Evolutionary conservation across 1,140 invertebrate genomes (phyloP), one percentile per base, ranked within the genome.

Genomic region (Pachypsylla venusta): DNA sequence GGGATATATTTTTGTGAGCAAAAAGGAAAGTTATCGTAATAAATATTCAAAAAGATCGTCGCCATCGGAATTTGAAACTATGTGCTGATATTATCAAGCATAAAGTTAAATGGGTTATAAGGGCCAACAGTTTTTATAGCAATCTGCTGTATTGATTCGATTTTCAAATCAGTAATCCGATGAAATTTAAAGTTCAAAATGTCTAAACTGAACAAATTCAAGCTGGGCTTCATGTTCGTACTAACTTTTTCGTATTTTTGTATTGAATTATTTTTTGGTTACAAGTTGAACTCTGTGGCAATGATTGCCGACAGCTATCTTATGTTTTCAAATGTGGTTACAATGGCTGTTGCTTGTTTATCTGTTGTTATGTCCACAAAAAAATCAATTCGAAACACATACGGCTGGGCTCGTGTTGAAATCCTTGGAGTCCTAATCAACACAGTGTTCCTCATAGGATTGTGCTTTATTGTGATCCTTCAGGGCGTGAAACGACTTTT

Each of bases 241-340:
- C n/a, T 4, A 7, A 48, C 42, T 3, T 48, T 19, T 48, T 48
- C 16, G 4, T 48, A 48, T 22, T 48, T 48, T 19, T 7, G 16
- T 19, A 48, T 48, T 48, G 42, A 48, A 48, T 19, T 48, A n/a
- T 5, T 22, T 10, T 48, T 19, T 48, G 42, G 42, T 19, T 48
- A 48, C 42, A 48, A 48, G 42, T 48, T 48, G 42, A 48, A 48
- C 22, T 48, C 42, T n/a, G 42, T 48, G 42, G 42, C 42, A 3
- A n/a, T 48, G 7, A 48, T 48, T 48, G 42, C 42, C n/a, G 42
- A 48, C 42, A 48, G 42, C 16, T 48, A 48, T n/a, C 42, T 48
- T 4, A 48, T 48, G 42, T 48, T 48, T 48, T 48, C 42, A 4
- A 48, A 48, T 48, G 42, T 48, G 42, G 42, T 48, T 19, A 22